phyloP scores from a whole-genome alignment of 2,113 vertebrate genomes.

The Notarius lentiginosus region DNA sequence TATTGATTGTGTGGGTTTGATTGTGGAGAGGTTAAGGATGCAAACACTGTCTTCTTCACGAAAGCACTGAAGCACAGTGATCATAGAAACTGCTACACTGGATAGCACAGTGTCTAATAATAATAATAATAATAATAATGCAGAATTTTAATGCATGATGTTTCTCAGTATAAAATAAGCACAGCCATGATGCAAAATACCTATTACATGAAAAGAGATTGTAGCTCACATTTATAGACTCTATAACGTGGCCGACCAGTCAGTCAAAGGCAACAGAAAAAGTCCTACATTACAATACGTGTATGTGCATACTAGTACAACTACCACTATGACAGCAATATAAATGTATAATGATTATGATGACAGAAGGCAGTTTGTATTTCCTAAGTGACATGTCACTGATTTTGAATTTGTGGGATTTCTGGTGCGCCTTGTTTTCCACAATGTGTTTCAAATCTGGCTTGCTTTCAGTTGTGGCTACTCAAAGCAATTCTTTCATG shows the following conservation, averaged over 20 bases:
- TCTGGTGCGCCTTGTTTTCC: not conserved
- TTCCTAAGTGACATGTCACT: not conserved
- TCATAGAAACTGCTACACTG: not conserved
- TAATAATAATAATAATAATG: no score
- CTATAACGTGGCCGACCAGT: no score
- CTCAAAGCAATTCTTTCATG: not conserved
- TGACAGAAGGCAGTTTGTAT: not conserved
- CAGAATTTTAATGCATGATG: no score
- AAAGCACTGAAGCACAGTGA: not conserved
- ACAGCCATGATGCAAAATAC: no score
- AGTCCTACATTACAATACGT: no score
- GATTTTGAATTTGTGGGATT: not conserved
- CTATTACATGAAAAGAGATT: no score
- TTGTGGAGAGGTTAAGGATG: not conserved
- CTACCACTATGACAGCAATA: no score
- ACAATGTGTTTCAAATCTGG: slow-evolving; percentile 7
- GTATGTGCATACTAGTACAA: no score
- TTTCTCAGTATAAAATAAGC: no score
- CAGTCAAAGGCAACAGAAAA: not conserved
- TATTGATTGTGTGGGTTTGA: not conserved
- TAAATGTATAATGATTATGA: not conserved
- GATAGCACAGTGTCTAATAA: no score
- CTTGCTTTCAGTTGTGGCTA: slow-evolving; percentile 26
- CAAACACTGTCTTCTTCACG: not conserved
- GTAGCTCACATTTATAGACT: no score